Evolutionary conservation across 2,888 invertebrate species (phyloP).

Genomic region (Drosophila diplacantha): DNA sequence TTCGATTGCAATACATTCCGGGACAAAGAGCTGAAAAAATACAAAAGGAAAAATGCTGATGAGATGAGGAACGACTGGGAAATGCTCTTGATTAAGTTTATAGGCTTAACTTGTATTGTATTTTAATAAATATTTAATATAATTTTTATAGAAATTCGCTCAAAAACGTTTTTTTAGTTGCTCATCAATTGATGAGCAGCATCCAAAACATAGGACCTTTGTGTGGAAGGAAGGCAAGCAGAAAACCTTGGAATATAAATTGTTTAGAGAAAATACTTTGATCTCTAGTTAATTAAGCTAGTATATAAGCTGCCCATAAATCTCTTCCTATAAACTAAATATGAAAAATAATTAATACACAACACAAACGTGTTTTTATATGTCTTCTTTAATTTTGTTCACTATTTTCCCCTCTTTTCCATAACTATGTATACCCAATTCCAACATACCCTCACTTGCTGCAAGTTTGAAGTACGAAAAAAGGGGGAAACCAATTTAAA

Average conservation of each 20-base stretch:
- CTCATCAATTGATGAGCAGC: not conserved
- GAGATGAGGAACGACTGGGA: not conserved
- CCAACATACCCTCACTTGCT: not conserved
- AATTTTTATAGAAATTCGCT: too few relatives aligned
- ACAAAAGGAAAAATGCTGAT: constrained; percentile 11
- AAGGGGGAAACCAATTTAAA: constrained; percentile 36
- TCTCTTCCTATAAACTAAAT: not conserved
- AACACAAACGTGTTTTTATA: not conserved
- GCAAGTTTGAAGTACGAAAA: not conserved
- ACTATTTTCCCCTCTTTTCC: not conserved
- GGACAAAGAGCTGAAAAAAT: not conserved
- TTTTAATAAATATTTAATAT: not conserved
- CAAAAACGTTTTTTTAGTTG: too few relatives aligned
- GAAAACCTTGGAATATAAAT: too few relatives aligned
- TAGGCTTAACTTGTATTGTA: not conserved
- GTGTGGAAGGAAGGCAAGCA: not conserved
- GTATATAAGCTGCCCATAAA: not conserved
- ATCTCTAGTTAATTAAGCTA: too few relatives aligned
- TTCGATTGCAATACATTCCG: constrained; percentile 42
- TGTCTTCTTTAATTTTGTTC: not conserved
- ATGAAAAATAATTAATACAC: not conserved
- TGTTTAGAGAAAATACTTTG: too few relatives aligned
- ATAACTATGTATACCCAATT: not conserved
- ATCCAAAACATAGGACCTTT: too few relatives aligned
- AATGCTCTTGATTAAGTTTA: not conserved